Conservation (phyloP, 2,888 invertebrate genomes). For the Strigamia transsilvanica region DNA sequence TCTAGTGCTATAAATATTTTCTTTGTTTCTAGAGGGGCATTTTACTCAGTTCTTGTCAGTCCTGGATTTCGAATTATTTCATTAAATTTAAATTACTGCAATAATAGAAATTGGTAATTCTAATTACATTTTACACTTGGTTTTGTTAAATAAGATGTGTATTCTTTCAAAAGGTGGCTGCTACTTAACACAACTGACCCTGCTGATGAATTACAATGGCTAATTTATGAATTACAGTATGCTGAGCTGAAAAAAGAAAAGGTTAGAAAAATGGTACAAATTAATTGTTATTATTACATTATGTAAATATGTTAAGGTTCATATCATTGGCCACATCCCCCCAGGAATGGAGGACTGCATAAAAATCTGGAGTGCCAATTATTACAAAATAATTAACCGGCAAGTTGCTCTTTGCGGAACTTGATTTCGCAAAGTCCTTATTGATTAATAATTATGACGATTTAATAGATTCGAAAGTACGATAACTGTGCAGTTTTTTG, state of each 20-base stretch:
- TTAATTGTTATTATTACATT: background rate
- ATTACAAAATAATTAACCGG: slow-evolving; percentile 85
- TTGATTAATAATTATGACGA: background rate
- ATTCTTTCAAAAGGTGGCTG: slow-evolving; percentile 74
- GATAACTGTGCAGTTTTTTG: slow-evolving; percentile 82
- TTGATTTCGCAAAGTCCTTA: too few species aligned
- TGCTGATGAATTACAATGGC: slow-evolving; percentile 92
- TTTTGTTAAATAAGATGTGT: background rate
- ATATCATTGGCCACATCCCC: slow-evolving; percentile 95
- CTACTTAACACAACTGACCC: slow-evolving; percentile 95
- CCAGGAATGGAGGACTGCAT: slow-evolving; percentile 93
- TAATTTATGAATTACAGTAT: slow-evolving; percentile 90
- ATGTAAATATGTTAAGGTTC: slow-evolving; percentile 62
- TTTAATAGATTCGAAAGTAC: slow-evolving; percentile 74
- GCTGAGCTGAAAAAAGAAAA: slow-evolving; percentile 95
- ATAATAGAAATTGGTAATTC: slow-evolving; percentile 57
- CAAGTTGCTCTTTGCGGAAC: slow-evolving; percentile 58
- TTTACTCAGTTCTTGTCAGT: slow-evolving; percentile 64
- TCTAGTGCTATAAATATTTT: background rate
- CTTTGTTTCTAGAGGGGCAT: slow-evolving; percentile 63
- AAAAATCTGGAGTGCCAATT: slow-evolving; percentile 95
- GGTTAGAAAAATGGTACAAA: slow-evolving; percentile 55
- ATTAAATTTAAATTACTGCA: slow-evolving; percentile 65
- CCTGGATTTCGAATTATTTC: slow-evolving; percentile 64
- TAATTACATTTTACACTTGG: background rate